Base-by-base conservation (phyloP, 1,140 invertebrate species). In the Tribolium castaneum region DNA sequence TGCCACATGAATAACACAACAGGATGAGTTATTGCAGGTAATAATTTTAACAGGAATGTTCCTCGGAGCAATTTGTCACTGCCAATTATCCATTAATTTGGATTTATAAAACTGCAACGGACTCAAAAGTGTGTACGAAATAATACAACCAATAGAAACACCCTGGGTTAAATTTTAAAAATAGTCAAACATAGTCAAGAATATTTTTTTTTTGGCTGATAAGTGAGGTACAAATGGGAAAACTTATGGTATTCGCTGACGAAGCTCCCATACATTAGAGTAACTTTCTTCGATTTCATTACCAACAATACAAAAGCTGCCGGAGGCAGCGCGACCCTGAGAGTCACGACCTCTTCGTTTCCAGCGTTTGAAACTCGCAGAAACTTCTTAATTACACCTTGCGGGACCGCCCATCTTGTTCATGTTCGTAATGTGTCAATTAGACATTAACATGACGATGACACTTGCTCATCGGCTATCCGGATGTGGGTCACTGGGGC, bases 211-310 rank as follows among this genome's bases (percentile, higher is more conserved):
- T 19, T 19, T 19, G n/a, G n/a, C n/a, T n/a, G n/a, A n/a, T 19
- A 19, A 19, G 2, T 19, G 16, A 19, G 16, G 1, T 1, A 19
- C 16, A 19, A 19, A 19, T 19, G 16, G 16, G 16, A 19, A 19
- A 19, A 19, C 16, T 19, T 19, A 2, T 19, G 16, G 16, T 19
- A 19, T 19, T 19, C 16, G 5, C 51, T 52, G 51, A 52, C 16
- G 51, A 45, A 45, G 9, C 39, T 22, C 22, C 19, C 30, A 35
- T 35, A 13, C 10, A 66, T 66, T 66, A 66, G 59, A 39, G 59
- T n/a, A 66, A 66, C 59, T 66, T 66, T 66, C 59, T 66, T 66
- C 59, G 30, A 35, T 66, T 66, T 66, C 59, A 66, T 66, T 66
- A 66, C 25, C 59, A 45, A 66, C 59, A 66, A 66, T 66, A 7